Base-by-base conservation (phyloP, 1,140 invertebrate genomes). In the Leguminivora glycinivorella region DNA sequence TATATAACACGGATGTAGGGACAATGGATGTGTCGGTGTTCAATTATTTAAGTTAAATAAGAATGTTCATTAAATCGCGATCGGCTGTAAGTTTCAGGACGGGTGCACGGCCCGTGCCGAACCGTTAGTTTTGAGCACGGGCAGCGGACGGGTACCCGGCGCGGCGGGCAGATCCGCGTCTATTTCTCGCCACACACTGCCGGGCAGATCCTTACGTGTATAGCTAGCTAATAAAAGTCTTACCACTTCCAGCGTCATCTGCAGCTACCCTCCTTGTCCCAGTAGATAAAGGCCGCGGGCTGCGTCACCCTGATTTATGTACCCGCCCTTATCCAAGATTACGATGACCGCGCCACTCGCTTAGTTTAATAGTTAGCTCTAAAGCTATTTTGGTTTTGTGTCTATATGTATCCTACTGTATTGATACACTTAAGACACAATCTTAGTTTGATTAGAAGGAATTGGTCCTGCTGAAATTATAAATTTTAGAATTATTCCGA, bases 321-420 rank as follows among this genome's bases (percentile, higher is more conserved):
- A 78, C 78, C 80, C 82, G 82, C 88, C 88, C 87, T 87, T 90
- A 89, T 89, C 88, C 88, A 89, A 89, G 87, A 90, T 90, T 90
- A 89, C 87, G 87, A 90, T 90, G 88, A 90, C 88, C 88, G 87
- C 85, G 81, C 85, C 85, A 87, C 82, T 88, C 85, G 81, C 85
- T 87, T 88, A 84, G 83, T 83, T 86, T 84, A 86, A 83, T 83
- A 82, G 78, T 87, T 78, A 17, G 58, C 58, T 63, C 26, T 63
- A 63, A 63, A 34, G 58, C 58, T 63, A 63, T 63, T 63, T 63
- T 63, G 58, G 58, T 63, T 63, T 63, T 31, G 58, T 29, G 58
- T 63, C 58, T 10, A 9, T 52, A 22, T 38, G 34, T 38, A 14
- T 34, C 0, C 0, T 2, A 52, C 47, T 52, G 17, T 52, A 52